Evolutionary conservation across 2,113 vertebrate genomes (phyloP).

Genomic region (Channa maculata): DNA sequence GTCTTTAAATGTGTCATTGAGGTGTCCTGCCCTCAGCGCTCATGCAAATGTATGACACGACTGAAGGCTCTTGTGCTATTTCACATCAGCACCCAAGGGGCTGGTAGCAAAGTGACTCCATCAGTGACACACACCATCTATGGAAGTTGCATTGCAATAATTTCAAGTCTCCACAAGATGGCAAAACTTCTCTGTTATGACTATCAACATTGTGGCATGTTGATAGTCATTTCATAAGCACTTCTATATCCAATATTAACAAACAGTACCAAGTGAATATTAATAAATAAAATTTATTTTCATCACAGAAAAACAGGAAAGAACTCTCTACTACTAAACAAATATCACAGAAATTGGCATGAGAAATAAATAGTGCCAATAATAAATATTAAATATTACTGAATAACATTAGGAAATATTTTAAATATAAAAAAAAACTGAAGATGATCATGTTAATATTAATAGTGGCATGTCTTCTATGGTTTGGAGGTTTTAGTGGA

Average conservation of each 20-base stretch:
- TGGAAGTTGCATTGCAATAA: slow-evolving; percentile 23
- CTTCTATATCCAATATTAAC: background rate
- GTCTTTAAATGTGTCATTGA: background rate
- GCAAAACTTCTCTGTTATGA: slow-evolving; percentile 24
- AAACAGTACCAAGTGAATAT: background rate
- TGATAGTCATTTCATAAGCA: background rate
- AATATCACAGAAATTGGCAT: background rate
- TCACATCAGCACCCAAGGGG: slow-evolving; percentile 26
- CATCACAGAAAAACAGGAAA: background rate
- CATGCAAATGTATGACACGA: slow-evolving; percentile 37
- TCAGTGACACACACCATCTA: slow-evolving; percentile 4
- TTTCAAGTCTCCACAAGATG: slow-evolving; percentile 57
- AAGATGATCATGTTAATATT: background rate
- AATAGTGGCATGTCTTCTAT: background rate
- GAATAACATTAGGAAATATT: slow-evolving; percentile 6
- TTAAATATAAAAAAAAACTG: slow-evolving; percentile 45
- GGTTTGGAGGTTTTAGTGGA: background rate
- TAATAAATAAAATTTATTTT: slow-evolving; percentile 35
- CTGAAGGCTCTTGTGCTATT: slow-evolving; percentile 42
- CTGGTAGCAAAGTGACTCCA: slow-evolving; percentile 36
- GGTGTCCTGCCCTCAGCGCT: slow-evolving; percentile 33
- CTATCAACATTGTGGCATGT: no score
- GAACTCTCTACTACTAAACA: background rate
- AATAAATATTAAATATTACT: slow-evolving; percentile 71
- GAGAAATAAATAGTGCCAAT: slow-evolving; percentile 41